phyloP scores from a whole-genome alignment of 2,113 vertebrate species.

The Prionailurus bengalensis region DNA sequence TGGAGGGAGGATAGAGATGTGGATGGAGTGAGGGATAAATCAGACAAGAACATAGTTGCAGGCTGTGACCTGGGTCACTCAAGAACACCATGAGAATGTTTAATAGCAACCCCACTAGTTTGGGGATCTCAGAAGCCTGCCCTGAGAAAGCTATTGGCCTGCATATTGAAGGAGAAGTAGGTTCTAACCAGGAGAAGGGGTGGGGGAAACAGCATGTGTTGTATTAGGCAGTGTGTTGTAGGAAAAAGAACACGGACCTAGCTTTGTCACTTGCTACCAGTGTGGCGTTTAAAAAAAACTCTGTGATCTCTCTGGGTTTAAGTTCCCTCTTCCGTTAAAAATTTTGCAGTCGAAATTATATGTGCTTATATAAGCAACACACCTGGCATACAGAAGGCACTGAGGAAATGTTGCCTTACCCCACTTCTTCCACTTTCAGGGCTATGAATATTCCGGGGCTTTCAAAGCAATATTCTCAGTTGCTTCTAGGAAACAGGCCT shows the following conservation, averaged over 20 bases:
- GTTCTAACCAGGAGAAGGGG: neutral
- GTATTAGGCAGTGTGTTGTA: fast-evolving
- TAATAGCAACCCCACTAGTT: neutral
- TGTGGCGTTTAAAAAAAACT: neutral
- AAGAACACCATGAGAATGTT: neutral
- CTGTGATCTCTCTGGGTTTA: neutral
- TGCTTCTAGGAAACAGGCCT: neutral
- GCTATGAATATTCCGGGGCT: neutral
- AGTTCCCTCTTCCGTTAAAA: neutral
- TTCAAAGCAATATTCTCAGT: neutral
- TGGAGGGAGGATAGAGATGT: neutral
- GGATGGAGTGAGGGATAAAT: neutral
- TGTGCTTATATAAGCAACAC: neutral
- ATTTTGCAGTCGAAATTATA: neutral
- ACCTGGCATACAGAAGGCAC: neutral
- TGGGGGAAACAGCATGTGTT: neutral
- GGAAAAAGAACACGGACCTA: neutral
- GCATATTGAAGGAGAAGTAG: neutral
- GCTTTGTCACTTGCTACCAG: neutral
- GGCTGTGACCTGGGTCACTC: neutral
- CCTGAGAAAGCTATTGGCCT: neutral
- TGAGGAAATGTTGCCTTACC: neutral
- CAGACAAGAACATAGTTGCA: neutral
- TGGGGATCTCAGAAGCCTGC: neutral
- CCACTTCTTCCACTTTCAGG: neutral